A percentile compares a stretch with the other conserved stretches of the same genome.
phyloP scores from a whole-genome alignment of 2,888 invertebrate species.

The Tenodera sinensis region DNA sequence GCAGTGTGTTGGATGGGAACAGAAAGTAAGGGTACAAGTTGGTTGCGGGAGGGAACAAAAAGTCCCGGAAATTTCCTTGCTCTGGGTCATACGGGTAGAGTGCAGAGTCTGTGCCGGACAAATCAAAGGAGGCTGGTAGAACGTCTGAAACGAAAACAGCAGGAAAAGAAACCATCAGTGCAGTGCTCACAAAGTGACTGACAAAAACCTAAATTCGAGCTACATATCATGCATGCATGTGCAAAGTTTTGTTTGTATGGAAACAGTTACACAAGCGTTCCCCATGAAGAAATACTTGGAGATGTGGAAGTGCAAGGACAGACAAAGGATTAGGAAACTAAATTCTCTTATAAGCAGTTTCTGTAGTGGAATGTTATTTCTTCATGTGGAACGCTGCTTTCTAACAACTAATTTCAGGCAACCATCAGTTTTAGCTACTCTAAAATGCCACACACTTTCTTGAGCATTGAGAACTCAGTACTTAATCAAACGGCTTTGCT shows the following conservation, averaged over 20 bases:
- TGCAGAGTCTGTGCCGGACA: constrained; percentile 57
- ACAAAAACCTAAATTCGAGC: background rate
- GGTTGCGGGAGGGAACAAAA: constrained; percentile 53
- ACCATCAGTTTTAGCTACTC: background rate
- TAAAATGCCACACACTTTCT: background rate
- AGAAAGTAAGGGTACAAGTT: constrained; percentile 58
- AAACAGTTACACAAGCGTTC: background rate
- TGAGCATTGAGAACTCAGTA: background rate
- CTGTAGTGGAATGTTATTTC: background rate
- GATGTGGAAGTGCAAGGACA: background rate
- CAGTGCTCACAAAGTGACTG: constrained; percentile 26
- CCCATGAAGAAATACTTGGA: background rate
- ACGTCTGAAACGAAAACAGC: constrained; percentile 56
- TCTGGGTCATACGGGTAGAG: constrained; percentile 52
- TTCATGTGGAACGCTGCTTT: background rate
- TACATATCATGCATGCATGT: constrained; percentile 8
- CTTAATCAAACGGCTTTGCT: background rate
- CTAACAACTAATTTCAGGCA: background rate
- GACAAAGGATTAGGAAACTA: background rate
- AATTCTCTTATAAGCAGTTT: background rate
- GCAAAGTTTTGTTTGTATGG: background rate
- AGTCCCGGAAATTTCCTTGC: constrained; percentile 54
- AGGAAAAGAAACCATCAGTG: constrained; percentile 34
- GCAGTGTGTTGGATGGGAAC: constrained; percentile 48
- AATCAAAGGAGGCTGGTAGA: constrained; percentile 52